Evolutionary conservation across 1,140 invertebrate species (phyloP).

Genomic region (Temnothorax nylanderi): DNA sequence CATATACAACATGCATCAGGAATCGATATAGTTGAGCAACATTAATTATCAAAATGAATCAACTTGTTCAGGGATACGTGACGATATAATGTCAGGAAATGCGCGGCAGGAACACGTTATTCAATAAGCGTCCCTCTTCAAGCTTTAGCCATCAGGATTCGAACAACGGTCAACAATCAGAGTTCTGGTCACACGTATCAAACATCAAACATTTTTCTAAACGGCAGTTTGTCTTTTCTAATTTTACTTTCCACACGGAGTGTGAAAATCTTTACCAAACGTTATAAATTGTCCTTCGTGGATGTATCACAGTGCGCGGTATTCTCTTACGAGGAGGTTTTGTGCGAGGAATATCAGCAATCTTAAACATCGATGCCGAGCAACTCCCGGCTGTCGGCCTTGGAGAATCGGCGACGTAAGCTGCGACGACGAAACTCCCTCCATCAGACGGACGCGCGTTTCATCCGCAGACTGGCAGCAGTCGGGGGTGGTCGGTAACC

Average conservation of each 20-base stretch:
- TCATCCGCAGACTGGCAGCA: conserved; percentile 80
- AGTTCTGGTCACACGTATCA: neutral
- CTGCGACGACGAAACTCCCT: conserved; percentile 84
- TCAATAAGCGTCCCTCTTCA: neutral
- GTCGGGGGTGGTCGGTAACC: conserved; percentile 82
- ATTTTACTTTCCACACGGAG: conserved; percentile 10
- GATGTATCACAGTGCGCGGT: conserved; percentile 4
- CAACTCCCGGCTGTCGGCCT: conserved; percentile 81
- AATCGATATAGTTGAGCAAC: neutral
- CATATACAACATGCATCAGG: neutral
- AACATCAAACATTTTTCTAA: neutral
- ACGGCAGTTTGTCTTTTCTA: neutral
- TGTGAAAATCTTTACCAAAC: conserved; percentile 5
- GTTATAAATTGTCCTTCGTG: neutral
- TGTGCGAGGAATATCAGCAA: neutral
- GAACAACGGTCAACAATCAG: conserved; percentile 24
- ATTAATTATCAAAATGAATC: conserved; percentile 51
- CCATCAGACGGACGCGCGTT: conserved; percentile 85
- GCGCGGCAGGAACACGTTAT: conserved; percentile 12
- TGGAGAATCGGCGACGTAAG: conserved; percentile 82
- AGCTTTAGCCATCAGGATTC: neutral
- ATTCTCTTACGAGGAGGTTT: neutral
- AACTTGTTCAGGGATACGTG: neutral
- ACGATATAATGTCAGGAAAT: conserved; percentile 2
- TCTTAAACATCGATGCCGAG: conserved; percentile 82